phyloP scores from a whole-genome alignment of 2,888 invertebrate species.

The Teinopalpus imperialis region DNA sequence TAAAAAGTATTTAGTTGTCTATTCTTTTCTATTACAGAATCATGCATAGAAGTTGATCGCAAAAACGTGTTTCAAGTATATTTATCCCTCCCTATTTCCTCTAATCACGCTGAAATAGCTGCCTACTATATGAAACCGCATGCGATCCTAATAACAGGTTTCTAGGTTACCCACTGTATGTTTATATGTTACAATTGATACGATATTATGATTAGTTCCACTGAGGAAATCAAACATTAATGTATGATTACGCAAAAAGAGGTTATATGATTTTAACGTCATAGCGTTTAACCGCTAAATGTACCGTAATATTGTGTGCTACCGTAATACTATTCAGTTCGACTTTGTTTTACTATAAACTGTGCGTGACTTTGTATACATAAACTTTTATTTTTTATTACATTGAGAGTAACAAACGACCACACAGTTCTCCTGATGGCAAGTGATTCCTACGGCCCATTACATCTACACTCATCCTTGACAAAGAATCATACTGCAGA shows the following conservation, averaged over 20 bases:
- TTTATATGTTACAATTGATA: constrained; percentile 22
- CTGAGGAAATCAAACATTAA: constrained; percentile 21
- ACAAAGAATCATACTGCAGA: too few species aligned
- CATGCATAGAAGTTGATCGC: background rate
- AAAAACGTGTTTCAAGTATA: constrained; percentile 16
- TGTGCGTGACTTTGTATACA: too few species aligned
- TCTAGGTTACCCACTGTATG: constrained; percentile 3
- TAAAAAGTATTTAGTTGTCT: background rate
- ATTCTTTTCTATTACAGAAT: constrained; percentile 15
- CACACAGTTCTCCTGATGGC: too few species aligned
- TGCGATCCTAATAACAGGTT: constrained; percentile 19
- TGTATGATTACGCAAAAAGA: constrained; percentile 9
- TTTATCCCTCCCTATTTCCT: constrained; percentile 23
- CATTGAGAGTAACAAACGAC: too few species aligned
- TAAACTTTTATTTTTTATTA: too few species aligned
- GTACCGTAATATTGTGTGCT: too few species aligned
- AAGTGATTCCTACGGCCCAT: too few species aligned
- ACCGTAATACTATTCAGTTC: too few species aligned
- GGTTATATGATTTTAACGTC: constrained; percentile 1
- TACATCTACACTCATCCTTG: too few species aligned
- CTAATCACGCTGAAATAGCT: constrained; percentile 19
- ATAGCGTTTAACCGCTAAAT: constrained; percentile 12
- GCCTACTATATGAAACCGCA: constrained; percentile 16
- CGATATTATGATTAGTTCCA: constrained; percentile 20
- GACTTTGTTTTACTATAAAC: too few species aligned